Base-by-base conservation (phyloP, 2,113 vertebrate species). In the Ameiurus melas region DNA sequence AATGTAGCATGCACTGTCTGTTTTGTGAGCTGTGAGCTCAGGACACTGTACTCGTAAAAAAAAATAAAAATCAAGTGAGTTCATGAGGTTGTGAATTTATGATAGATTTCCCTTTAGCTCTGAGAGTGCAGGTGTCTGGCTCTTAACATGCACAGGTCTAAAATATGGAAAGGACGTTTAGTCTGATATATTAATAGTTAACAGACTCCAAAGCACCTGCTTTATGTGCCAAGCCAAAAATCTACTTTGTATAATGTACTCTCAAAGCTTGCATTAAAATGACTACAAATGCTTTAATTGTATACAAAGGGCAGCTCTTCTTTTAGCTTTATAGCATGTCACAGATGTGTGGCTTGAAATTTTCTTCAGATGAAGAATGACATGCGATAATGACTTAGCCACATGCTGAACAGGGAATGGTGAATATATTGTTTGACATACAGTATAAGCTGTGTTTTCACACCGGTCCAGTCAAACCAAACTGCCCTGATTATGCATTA, bases 1-100 rank as follows among this genome's bases (percentile, higher is more conserved):
- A 88, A 86, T 88, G 84, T 84, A 58, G 60, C 82, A 19, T 86
- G n/a, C 79, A 68, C 33, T 85, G 86, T 84, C 70, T 90, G 84
- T 47, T 84, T 33, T 84, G 39, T 64, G 51, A 78, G 85, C 60
- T 81, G 85, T 30, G 58, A 66, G 85, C 17, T 27, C 75, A 70
- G 64, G 51, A 87, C 64, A 70, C 77, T 57, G 58, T 22, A 73
- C 62, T 83, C 86, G 71, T 87, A 87, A 87, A 87, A 86, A 80
- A 83, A 5, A 57, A 57, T 27, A 77, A 71, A 73, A 75, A 4
- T 83, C 80, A 68, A 55, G 66, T 53, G 78, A 70, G 47, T 58
- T 82, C 60, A 78, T 53, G n/a, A 14, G 73, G 47, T 85, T 79
- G 12, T 75, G 9, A n/a, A 88, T 68, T 79, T 20, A 73, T 51